These are phyloP conservation scores for Mormyrus iriodes DNA, from an alignment of 2,113 vertebrate species.

Conservation along the genomic window DNA sequence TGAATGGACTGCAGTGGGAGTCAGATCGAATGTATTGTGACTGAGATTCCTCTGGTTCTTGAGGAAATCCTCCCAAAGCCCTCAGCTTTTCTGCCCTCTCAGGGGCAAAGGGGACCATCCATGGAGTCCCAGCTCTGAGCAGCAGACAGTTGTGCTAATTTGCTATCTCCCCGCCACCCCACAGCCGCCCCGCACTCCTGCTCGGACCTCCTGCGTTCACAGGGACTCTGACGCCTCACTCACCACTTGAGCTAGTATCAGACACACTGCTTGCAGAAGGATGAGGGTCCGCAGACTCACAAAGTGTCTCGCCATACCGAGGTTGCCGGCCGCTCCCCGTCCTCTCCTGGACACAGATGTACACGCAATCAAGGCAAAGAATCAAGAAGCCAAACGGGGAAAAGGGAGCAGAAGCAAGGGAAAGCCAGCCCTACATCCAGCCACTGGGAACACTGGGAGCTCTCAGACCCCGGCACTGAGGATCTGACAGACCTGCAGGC, in stretches of 20 bases:
- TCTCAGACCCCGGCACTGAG: slow-evolving; percentile 26
- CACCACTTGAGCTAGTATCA: slow-evolving; percentile 86
- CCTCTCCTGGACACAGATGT: slow-evolving; percentile 40
- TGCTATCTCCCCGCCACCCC: not conserved
- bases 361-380: slow-evolving; percentile 23
- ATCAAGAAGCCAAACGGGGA: slow-evolving; percentile 17
- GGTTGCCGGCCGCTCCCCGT: slow-evolving; percentile 51
- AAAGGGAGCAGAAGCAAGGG: slow-evolving; percentile 23
- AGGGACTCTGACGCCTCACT: slow-evolving; percentile 54
- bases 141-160: not conserved
- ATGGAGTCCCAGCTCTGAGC: not conserved
- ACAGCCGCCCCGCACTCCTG: not conserved
- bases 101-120: not conserved
- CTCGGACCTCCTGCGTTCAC: not conserved
- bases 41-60: not conserved
- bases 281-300: slow-evolving; percentile 57
- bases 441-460: slow-evolving; percentile 41
- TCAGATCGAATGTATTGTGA: not conserved
- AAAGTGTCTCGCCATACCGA: slow-evolving; percentile 66
- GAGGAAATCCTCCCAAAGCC: not conserved
- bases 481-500: slow-evolving; percentile 30
- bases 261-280: slow-evolving; percentile 69
- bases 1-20: not conserved
- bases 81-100: not conserved
- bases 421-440: slow-evolving; percentile 41